These are phyloP conservation scores for Cheilosia impressa DNA, from an alignment of 2,888 invertebrate genomes.

Conservation along the genomic window DNA sequence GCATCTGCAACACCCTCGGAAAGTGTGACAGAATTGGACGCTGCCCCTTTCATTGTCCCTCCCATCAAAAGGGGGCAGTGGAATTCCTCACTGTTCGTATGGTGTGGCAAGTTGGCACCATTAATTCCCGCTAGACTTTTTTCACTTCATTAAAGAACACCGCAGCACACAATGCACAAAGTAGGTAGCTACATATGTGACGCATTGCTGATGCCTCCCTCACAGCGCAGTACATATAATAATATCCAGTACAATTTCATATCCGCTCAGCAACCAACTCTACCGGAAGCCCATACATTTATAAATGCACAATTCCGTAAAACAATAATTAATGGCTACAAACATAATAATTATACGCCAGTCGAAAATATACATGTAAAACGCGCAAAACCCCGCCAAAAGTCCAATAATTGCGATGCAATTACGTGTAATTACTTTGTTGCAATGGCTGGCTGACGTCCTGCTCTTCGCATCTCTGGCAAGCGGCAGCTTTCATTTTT, in stretches of 20 bases:
- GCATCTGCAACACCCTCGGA: too few species aligned
- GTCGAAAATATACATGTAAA: conserved; percentile 43
- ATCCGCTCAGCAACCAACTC: conserved; percentile 5
- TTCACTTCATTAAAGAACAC: too few species aligned
- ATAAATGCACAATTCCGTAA: conserved; percentile 49
- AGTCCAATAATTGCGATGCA: conserved; percentile 70
- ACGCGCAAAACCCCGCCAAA: conserved; percentile 50
- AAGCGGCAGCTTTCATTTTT: neutral
- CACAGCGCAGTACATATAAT: neutral
- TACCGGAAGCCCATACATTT: conserved; percentile 19
- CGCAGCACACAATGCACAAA: too few species aligned
- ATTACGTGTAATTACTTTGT: conserved; percentile 69
- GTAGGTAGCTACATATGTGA: too few species aligned
- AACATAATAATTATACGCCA: conserved; percentile 69
- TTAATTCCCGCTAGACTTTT: too few species aligned
- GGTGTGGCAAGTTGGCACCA: too few species aligned
- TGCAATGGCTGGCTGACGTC: conserved; percentile 10
- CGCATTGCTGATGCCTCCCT: too few species aligned
- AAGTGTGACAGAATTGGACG: too few species aligned
- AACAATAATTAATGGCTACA: conserved; percentile 68
- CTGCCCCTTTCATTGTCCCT: too few species aligned
- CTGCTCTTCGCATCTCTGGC: neutral
- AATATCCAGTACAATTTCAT: neutral
- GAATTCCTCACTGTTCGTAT: too few species aligned
- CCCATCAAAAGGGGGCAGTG: too few species aligned